Evolutionary conservation across 2,888 invertebrate species (phyloP), one percentile per base, ranked within the genome.

Genomic region (Bugula neritina): DNA sequence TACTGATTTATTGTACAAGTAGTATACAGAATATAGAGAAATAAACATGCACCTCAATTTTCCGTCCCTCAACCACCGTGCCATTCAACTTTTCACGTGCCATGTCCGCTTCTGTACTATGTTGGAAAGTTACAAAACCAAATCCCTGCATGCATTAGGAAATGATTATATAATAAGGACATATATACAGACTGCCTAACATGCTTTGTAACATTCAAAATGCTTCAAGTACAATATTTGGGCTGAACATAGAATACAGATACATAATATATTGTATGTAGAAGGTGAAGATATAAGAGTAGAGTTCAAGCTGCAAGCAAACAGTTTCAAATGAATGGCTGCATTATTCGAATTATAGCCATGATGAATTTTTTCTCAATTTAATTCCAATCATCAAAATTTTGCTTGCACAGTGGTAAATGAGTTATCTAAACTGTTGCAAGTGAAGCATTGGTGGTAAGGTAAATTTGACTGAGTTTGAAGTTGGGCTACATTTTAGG

Each of bases 81-180:
- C 97, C 97, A 92, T 99, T 97, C 90, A 99, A 93, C 91, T 96
- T 94, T 91, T 96, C 96, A 90, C 98, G 94, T 92, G 99, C 98
- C 91, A 94, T 92, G 91, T 98, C 98, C 89, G 98, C 98, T 90
- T 99, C 98, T 90, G 92, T 92, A 91, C 94, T 94, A 92, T 94
- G 95, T 91, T 96, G 96, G 94, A 99, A 99, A 91, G 98, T 99
- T 91, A 99, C 98, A 93, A 99, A 99, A 92, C 98, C 98, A 92
- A 99, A 99, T 91, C 99, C 99, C 98, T 99, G 93, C 91, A 92
- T 74, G 73, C 74, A 75, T 75, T 73, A 75, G 75, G 73, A 73
- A 73, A 70, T 72, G 73, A 71, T 71, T 57, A 43, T 25, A 58
- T 54, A 69, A 70, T 54, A 63, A 57, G 54, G 55, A 71, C 52